Percentiles rank a stretch among this genome's conserved stretches.
Conservation (phyloP, 2,888 invertebrate genomes). For the Dichetophora obliterata region DNA sequence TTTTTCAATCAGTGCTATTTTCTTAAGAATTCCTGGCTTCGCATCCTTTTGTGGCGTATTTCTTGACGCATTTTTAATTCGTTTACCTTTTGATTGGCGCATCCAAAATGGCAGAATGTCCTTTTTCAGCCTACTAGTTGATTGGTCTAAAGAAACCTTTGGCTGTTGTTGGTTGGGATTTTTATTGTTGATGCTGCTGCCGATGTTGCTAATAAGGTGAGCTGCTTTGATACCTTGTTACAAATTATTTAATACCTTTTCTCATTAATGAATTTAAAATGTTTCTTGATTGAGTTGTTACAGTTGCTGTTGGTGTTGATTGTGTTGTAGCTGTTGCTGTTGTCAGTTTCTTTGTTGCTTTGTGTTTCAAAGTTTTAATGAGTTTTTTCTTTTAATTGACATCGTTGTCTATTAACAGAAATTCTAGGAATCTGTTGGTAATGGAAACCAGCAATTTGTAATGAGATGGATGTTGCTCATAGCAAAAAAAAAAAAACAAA, state of each 20-base stretch:
- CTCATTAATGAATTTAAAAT: too few relatives aligned
- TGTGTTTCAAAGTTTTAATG: too few relatives aligned
- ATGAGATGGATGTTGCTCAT: too few relatives aligned
- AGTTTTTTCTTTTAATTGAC: too few relatives aligned
- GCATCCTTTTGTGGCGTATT: slow-evolving; percentile 27
- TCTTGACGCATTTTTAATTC: slow-evolving; percentile 42
- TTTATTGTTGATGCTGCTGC: not conserved
- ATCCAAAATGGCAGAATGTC: not conserved
- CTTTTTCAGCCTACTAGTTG: too few relatives aligned
- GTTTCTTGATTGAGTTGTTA: not conserved
- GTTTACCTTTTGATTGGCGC: not conserved
- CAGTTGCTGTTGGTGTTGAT: not conserved
- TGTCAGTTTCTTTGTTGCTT: not conserved
- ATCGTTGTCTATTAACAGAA: too few relatives aligned
- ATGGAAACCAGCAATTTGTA: too few relatives aligned
- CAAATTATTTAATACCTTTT: slow-evolving; percentile 66
- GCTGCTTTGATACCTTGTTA: slow-evolving; percentile 59
- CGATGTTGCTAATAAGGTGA: slow-evolving; percentile 36
- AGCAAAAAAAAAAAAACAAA: too few relatives aligned
- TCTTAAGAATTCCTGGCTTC: not conserved
- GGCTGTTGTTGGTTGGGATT: slow-evolving; percentile 10
- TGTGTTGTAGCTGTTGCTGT: not conserved
- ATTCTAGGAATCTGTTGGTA: too few relatives aligned
- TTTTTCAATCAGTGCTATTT: slow-evolving; percentile 25
- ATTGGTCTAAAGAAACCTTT: not conserved